Base-by-base conservation (phyloP, 2,113 vertebrate genomes). In the Platysternon megacephalum region DNA sequence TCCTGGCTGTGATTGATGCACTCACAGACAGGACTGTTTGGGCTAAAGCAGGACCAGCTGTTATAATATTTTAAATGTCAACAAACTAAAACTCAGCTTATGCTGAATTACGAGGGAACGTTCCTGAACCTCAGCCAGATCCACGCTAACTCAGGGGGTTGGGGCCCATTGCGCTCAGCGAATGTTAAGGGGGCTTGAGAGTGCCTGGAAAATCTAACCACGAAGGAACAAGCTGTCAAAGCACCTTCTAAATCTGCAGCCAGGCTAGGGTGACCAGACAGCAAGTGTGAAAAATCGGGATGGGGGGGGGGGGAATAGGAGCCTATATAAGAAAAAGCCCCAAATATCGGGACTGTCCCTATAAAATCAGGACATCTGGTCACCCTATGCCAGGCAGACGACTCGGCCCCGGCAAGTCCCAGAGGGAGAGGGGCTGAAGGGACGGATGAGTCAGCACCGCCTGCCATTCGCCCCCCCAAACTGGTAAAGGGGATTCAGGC, bases 1-100 rank as follows among this genome's bases (percentile, higher is more conserved):
- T 22, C 29, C 42, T 1, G 28, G 6, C 52, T 2, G 51, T 4
- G 61, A 4, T 1, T 9, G 68, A 12, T 9, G 65, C 11, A 0
- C 55, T 65, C 4, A 1, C 48, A 29, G 49, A 2, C n/a, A 12
- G 88, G 5, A 1, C 58, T 0, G 2, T 0, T 39, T 1, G 6
- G 82, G 49, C 44, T 44, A 1, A 6, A 11, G 44, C 56, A 79
- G 78, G 17, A 44, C 79, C 42, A 24, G 22, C 82, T 56, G 28
- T 1, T n/a, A 49, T 0, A 5, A 1, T 3, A 4, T 49, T 52
- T 78, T 85, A 49, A 85, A n/a, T 72, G 46, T 51, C 83, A 51
- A 19, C 46, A 68, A 72, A 48, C 19, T 12, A 49, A 35, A 68
- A 35, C 83, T 44, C 32, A 4, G 44, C 83, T 35, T 8, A 8